These are phyloP conservation scores for Cynoglossus semilaevis DNA, from an alignment of 2,113 vertebrate genomes.

Conservation along the genomic window DNA sequence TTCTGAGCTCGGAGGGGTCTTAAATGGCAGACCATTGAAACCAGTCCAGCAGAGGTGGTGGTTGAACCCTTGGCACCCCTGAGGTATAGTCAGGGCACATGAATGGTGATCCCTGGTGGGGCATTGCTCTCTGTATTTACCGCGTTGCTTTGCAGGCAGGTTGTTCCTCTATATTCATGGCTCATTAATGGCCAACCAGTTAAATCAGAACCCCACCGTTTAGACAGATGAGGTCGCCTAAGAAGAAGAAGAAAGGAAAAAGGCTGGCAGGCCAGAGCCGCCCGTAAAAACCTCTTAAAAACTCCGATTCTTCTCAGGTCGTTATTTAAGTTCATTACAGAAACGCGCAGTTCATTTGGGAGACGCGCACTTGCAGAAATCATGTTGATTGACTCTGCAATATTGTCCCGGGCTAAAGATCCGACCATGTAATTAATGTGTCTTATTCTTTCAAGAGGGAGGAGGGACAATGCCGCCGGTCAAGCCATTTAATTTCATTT, in stretches of 20 bases:
- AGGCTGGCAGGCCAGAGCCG: slow-evolving; percentile 69
- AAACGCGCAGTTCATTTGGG: slow-evolving; percentile 67
- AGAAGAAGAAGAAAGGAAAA: slow-evolving; percentile 75
- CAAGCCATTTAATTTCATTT: slow-evolving; percentile 99
- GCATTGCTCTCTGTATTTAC: slow-evolving; percentile 80
- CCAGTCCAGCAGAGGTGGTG: slow-evolving; percentile 77
- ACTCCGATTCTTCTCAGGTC: slow-evolving; percentile 74
- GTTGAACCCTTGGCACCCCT: slow-evolving; percentile 83
- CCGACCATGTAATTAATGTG: slow-evolving; percentile 98
- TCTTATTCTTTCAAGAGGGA: slow-evolving; percentile 81
- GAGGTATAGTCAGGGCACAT: slow-evolving; percentile 75
- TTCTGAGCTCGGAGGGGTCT: slow-evolving; percentile 68
- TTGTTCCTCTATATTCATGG: slow-evolving; percentile 85
- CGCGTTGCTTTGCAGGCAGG: slow-evolving; percentile 80
- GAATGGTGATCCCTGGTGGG: slow-evolving; percentile 83
- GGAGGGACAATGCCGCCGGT: slow-evolving; percentile 88
- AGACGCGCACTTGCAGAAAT: slow-evolving; percentile 81
- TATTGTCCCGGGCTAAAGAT: slow-evolving; percentile 92
- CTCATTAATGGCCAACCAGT: slow-evolving; percentile 87
- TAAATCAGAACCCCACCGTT: slow-evolving; percentile 79
- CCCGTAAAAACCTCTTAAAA: slow-evolving; percentile 63
- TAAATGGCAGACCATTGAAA: slow-evolving; percentile 78
- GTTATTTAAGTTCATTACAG: slow-evolving; percentile 75
- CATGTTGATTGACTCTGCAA: slow-evolving; percentile 86
- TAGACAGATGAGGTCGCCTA: slow-evolving; percentile 69